Base-by-base conservation (phyloP, 2,113 vertebrate genomes). In the Oceanodroma tethys region DNA sequence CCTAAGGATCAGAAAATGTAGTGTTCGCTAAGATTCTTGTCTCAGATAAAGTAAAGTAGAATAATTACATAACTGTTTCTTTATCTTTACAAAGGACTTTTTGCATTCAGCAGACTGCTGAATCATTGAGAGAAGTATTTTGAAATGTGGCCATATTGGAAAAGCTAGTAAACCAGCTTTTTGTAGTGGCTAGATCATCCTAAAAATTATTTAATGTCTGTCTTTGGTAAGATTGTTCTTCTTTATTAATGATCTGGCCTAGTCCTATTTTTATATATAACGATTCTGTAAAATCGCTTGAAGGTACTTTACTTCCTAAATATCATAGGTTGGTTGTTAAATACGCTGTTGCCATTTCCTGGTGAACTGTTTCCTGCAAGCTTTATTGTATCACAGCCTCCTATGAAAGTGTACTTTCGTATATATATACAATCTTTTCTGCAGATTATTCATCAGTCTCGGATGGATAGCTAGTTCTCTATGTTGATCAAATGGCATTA, bases 1-100 rank as follows among this genome's bases (percentile, higher is more conserved):
- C 89, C 91, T 85, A 76, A 82, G 84, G 91, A 93, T 59, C 70
- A 91, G 88, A 95, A 80, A 97, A 92, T 70, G 38, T 42, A 82
- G 83, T 71, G 52, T 94, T 97, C 93, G 60, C 73, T 79, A 75
- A 96, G 73, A 79, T 34, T 89, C 81, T 79, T 81, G 81, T 94
- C 84, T 95, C 4, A 1, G 53, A 66, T 90, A 65, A 96, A 95
- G 62, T 92, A 59, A 93, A 96, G 89, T 65, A 56, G 72, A 83
- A 81, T 70, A 94, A 90, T 95, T 70, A 55, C 30, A 43, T 96
- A 95, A 87, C 70, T 85, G 27, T 68, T 96, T 73, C 52, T 93
- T 93, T 90, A 48, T 65, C 67, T 97, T 80, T 75, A 52, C 38
- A 38, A 60, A 76, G 36, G 60, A 70, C 19, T 65, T 91, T 50